A percentile compares a stretch with the other conserved stretches of the same genome.
Evolutionary conservation across 2,113 vertebrate species (phyloP).

Genomic region (Daubentonia madagascariensis): DNA sequence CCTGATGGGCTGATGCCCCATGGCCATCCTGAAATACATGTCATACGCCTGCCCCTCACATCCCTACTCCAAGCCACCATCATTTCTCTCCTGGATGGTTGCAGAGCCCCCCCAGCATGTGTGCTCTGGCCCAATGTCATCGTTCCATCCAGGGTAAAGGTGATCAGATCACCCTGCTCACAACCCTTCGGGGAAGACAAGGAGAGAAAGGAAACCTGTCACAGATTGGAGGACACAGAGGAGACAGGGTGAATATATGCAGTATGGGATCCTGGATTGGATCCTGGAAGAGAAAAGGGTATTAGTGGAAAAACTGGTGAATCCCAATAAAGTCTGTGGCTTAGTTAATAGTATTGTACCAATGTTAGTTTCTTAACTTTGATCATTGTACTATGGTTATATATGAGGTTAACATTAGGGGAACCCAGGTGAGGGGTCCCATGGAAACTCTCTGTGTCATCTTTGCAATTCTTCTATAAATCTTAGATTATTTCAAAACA

Average conservation of each 20-base stretch:
- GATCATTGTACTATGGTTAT: background rate
- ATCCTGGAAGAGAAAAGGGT: background rate
- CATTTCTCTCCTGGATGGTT: background rate
- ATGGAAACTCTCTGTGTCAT: background rate
- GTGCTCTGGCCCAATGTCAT: background rate
- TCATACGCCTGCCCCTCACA: background rate
- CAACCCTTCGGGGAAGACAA: background rate
- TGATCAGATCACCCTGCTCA: background rate
- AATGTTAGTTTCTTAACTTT: background rate
- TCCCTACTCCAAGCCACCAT: background rate
- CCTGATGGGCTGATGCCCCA: background rate
- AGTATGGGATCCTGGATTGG: background rate
- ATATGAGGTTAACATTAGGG: background rate
- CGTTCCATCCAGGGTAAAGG: background rate
- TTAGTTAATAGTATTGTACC: background rate
- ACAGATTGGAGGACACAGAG: background rate
- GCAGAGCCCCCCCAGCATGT: background rate
- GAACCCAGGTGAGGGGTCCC: rapidly evolving
- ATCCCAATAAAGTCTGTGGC: background rate
- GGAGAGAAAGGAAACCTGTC: background rate
- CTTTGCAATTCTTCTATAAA: background rate
- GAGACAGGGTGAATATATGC: background rate
- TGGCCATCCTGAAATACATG: background rate
- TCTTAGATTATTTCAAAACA: background rate
- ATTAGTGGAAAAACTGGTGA: background rate